Evolutionary conservation across 2,888 invertebrate genomes (phyloP).

Genomic region (Romanomermis culicivorax): DNA sequence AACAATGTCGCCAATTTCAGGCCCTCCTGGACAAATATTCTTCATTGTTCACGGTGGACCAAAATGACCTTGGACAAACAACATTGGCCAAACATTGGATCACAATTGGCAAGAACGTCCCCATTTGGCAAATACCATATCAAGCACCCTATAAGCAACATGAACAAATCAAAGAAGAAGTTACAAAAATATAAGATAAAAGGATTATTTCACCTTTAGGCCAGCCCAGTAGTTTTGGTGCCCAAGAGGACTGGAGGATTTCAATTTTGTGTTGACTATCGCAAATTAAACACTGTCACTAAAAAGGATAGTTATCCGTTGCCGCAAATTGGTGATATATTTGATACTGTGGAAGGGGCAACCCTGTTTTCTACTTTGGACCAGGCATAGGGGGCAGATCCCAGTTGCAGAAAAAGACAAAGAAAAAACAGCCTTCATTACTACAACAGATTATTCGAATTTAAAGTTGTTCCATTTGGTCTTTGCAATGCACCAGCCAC

Average conservation of each 20-base stretch:
- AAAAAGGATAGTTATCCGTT: background rate
- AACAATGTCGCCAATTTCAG: too few species aligned
- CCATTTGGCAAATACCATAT: too few species aligned
- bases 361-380: background rate
- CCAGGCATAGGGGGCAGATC: background rate
- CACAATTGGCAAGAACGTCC: too few species aligned
- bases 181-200: background rate
- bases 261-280: too few species aligned
- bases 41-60: too few species aligned
- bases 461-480: background rate
- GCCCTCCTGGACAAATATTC: too few species aligned
- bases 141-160: too few species aligned
- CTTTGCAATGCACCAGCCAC: background rate
- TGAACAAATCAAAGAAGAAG: too few species aligned
- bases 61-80: too few species aligned
- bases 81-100: too few species aligned
- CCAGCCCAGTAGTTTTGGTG: too few species aligned
- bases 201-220: background rate
- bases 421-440: background rate
- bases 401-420: background rate
- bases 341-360: background rate
- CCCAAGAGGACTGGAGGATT: too few species aligned
- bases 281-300: background rate
- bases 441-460: background rate
- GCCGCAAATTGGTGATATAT: background rate